These are phyloP conservation scores for Melanerpes formicivorus DNA, from an alignment of 2,113 vertebrate genomes.

Conservation along the genomic window DNA sequence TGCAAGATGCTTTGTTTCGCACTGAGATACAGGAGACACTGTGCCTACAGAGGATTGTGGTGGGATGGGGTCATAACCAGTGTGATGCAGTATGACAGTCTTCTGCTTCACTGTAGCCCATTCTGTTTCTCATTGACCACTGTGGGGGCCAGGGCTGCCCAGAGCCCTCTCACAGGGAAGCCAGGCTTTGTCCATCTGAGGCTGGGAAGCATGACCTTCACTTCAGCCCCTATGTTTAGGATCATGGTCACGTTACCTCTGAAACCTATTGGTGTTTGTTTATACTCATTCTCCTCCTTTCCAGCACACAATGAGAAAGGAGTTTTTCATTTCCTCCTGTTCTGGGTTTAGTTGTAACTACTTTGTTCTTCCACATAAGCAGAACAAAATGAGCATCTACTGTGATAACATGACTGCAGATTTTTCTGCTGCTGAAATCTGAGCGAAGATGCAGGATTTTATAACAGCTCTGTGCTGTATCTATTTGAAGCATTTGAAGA, in stretches of 20 bases:
- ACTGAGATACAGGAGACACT: not conserved
- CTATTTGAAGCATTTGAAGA: not conserved
- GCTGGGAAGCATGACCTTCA: not conserved
- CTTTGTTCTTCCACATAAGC: conserved; percentile 24
- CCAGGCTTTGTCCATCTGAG: not conserved
- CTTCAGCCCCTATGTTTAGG: not conserved
- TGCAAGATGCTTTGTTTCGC: not conserved
- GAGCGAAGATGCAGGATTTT: conserved; percentile 15
- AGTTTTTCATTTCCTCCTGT: conserved; percentile 17
- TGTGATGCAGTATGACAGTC: not conserved
- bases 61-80: not conserved
- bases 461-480: not conserved
- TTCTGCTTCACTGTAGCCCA: not conserved
- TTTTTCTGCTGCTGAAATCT: conserved; percentile 48
- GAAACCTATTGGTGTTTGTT: not conserved
- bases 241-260: not conserved
- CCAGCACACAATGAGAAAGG: not conserved
- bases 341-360: not conserved
- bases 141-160: not conserved
- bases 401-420: not conserved
- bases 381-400: conserved; percentile 43
- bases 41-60: not conserved
- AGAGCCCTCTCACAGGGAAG: not conserved
- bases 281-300: not conserved
- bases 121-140: not conserved